Evolutionary conservation across 1,140 invertebrate genomes (phyloP), one percentile per base, ranked within the genome.

Genomic region (Drosophila mayri): DNA sequence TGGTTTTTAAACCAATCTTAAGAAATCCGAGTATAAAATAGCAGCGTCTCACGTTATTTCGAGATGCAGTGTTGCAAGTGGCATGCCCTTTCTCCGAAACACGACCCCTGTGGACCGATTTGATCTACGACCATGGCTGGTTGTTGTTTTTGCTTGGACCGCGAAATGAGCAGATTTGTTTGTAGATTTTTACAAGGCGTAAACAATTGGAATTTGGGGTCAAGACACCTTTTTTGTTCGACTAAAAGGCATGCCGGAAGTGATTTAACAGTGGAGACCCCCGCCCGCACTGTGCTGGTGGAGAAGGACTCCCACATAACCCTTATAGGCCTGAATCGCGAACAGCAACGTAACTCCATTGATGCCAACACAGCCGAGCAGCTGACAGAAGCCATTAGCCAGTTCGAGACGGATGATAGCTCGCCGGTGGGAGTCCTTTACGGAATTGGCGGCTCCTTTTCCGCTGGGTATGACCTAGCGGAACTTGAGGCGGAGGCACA

Each of bases 381-480:
- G 74, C 93, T 98, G n/a, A 93, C 94, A 12, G 93, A 95, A 59
- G 97, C 97, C 2, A 94, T 99, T 55, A 93, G 95, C 76, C 93
- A 94, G 43, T 98, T 98, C 93, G 97, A 98, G 75, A 94, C 95
- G 59, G 96, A 98, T 91, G 81, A 94, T 4, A 92, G 93, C 0
- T 94, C 95, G 0, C 93, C 94, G 60, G 95, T 96, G 6, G 96
- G 96, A 20, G 95, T 99, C 10, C 93, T 99, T 7, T 95, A 98
- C 93, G 98, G 98, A 25, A 95, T 96, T 87, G 97, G 97, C 32
- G 98, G 98, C 10, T 97, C 96, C 73, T 98, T 99, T 92, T 98
- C 96, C 93, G 95, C 97, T 30, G 98, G 98, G 7, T 97, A 96
- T 93, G 98, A 99, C 93, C 94, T 96, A 30, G 93, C 95, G 70